Evolutionary conservation across 2,113 vertebrate genomes (phyloP).

Genomic region (Myxocyprinus asiaticus): DNA sequence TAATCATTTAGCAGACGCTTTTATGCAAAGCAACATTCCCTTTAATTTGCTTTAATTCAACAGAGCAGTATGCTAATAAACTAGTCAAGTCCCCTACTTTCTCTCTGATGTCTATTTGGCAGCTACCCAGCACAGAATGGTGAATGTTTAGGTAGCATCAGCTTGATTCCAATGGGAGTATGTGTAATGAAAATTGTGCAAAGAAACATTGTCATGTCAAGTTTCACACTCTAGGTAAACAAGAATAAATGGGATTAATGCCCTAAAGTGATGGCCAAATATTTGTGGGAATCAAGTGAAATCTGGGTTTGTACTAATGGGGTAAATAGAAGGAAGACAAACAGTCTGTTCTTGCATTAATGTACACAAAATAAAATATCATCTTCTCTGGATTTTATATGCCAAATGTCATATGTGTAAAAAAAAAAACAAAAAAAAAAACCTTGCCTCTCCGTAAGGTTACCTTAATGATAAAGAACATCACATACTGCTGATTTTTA

Average conservation of each 20-base stretch:
- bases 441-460: no score
- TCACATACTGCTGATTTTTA: no score
- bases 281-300: slow-evolving; percentile 14
- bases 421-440: no score
- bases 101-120: not conserved
- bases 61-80: no score
- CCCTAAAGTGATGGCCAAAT: slow-evolving; percentile 22
- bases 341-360: not conserved
- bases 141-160: not conserved
- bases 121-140: not conserved
- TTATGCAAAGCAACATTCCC: no score
- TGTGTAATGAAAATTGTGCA: slow-evolving; percentile 5
- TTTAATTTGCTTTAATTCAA: no score
- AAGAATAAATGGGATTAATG: slow-evolving; percentile 28
- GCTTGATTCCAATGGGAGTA: not conserved
- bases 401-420: not conserved
- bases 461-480: no score
- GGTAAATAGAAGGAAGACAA: not conserved
- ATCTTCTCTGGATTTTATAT: no score
- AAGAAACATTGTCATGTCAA: slow-evolving; percentile 28
- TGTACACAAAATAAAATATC: not conserved
- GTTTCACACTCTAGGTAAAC: not conserved
- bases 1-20: no score
- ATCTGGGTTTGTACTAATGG: not conserved
- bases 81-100: not conserved